Base-by-base conservation (phyloP, 2,888 invertebrate genomes). In the Acleris sparsana region DNA sequence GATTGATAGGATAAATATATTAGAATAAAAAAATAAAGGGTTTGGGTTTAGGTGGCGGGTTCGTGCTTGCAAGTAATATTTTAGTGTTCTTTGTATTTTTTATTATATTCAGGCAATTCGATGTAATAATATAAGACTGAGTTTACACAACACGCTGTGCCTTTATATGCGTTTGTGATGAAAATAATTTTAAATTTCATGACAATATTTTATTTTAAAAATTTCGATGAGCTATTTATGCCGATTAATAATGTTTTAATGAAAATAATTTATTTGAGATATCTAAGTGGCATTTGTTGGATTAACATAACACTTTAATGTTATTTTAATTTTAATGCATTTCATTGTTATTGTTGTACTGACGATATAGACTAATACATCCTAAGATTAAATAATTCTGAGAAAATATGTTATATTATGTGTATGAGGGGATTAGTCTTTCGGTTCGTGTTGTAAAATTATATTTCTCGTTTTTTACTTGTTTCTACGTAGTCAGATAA, bases 101-200 rank as follows among this genome's bases (percentile, higher is more conserved):
- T 49, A 5, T 18, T 33, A 46, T 52, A 9, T 56, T 44, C 55
- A 43, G 60, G 52, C 60, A 63, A 57, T 46, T 62, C 5, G 25
- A 48, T 62, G 57, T 57, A 46, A 51, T 29, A 57, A n/a, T 33
- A 46, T 57, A 62, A 66, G 66, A 62, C 66, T 66, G 66, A 66
- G 57, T 53, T 62, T 61, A 52, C 65, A 65, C 39, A 29, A 22
- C 5, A 44, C 57, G 48, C 46, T 46, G 61, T 57, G 61, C 66
- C 60, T 61, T 65, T 18, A 60, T 29, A 49, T 18, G 29, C 29
- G 55, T 51, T 65, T 65, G 60, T 65, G 49, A 61, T 64, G 43
- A 51, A 44, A 16, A 51, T 55, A 55, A 51, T 55, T 60, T 53
- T 55, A 17, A 60, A 55, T 7, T 20, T 51, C 60, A 60, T 65